phyloP scores from a whole-genome alignment of 2,797 vertebrate genomes.

The Cossypha heuglini region DNA sequence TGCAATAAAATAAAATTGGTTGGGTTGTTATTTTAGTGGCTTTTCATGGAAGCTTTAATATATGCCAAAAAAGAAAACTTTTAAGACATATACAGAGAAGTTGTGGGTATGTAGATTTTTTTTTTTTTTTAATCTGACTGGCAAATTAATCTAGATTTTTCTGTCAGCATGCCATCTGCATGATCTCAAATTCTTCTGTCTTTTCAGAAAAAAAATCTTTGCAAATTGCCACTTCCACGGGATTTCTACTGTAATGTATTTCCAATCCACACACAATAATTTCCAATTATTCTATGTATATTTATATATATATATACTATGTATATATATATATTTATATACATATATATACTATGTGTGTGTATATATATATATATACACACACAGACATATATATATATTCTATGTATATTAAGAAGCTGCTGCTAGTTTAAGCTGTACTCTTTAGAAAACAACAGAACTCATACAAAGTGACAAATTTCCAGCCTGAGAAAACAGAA shows the following conservation, averaged over 20 bases:
- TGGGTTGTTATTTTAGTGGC: background rate
- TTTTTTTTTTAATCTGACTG: background rate
- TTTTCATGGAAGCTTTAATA: background rate
- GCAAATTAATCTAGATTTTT: conserved; percentile 13
- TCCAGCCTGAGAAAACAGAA: background rate
- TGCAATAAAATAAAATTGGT: background rate
- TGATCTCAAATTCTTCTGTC: background rate
- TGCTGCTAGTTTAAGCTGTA: background rate
- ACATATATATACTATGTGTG: background rate
- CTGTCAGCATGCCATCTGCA: background rate
- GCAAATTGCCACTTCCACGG: background rate
- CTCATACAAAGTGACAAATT: background rate
- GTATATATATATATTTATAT: no score
- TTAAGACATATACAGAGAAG: background rate
- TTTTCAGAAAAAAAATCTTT: background rate
- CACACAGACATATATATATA: no score
- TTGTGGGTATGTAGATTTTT: background rate
- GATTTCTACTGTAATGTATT: background rate
- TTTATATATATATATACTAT: background rate
- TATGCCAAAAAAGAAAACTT: background rate
- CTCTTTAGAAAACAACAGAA: background rate
- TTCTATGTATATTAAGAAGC: background rate
- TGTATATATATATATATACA: no score
- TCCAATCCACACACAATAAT: background rate
- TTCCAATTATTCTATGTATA: background rate